Conservation (phyloP, 2,888 invertebrate species). For the Drosophila neoperkinsi region DNA sequence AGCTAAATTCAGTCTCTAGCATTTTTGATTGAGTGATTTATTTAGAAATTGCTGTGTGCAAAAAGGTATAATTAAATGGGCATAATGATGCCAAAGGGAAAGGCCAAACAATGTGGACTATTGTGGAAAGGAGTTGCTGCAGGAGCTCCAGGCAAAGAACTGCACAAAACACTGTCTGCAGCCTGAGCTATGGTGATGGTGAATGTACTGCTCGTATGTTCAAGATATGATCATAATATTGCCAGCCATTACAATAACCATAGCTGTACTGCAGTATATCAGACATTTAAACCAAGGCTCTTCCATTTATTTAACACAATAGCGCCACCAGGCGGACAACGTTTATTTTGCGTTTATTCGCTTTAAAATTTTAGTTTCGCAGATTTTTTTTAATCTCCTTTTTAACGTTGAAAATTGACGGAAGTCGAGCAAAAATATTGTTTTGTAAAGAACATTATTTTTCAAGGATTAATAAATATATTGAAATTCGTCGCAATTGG, state of each 20-base stretch:
- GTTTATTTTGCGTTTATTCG: neutral
- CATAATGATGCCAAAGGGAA: slow-evolving; percentile 78
- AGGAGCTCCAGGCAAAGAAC: slow-evolving; percentile 20
- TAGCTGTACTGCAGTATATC: neutral
- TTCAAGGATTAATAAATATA: neutral
- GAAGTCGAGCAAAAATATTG: neutral
- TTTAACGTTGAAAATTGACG: neutral
- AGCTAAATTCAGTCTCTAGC: slow-evolving; percentile 58
- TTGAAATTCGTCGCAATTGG: neutral
- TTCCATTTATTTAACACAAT: neutral
- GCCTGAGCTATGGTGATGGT: neutral
- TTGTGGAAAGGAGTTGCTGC: slow-evolving; percentile 39
- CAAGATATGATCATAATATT: slow-evolving; percentile 10
- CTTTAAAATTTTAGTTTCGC: neutral
- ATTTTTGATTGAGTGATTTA: slow-evolving; percentile 80
- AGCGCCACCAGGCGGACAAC: neutral
- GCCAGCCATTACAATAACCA: neutral
- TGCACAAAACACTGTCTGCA: neutral
- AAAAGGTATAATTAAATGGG: slow-evolving; percentile 78
- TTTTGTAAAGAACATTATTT: neutral
- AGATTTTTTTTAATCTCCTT: neutral
- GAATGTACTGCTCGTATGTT: slow-evolving; percentile 24
- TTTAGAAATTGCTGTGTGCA: slow-evolving; percentile 77
- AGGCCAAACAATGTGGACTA: slow-evolving; percentile 53
- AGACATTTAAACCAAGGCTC: neutral